Percentiles rank a stretch among this genome's conserved stretches.
phyloP scores from a whole-genome alignment of 1,140 invertebrate genomes.

The Planococcus citri region DNA sequence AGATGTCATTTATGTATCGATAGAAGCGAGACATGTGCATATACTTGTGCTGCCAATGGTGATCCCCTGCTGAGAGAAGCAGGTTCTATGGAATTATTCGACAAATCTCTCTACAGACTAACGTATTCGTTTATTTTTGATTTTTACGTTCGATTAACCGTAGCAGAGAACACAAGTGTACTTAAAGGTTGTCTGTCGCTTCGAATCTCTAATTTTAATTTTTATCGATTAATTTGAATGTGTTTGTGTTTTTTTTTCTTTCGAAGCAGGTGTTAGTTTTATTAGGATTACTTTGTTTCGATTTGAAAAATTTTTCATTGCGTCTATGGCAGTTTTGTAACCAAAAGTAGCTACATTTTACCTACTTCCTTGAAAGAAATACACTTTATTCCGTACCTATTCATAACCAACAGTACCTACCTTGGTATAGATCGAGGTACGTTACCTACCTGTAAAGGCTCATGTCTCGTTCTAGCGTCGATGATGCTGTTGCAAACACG shows the following conservation, averaged over 20 bases:
- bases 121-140: slow-evolving; percentile 6
- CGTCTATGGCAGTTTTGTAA: too few relatives aligned
- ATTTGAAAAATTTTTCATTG: too few relatives aligned
- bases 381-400: too few relatives aligned
- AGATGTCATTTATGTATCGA: slow-evolving; percentile 16
- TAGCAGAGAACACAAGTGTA: background rate
- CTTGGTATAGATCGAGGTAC: too few relatives aligned
- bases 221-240: too few relatives aligned
- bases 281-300: too few relatives aligned
- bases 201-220: too few relatives aligned
- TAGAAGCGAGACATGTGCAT: slow-evolving; percentile 6
- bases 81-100: background rate
- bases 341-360: too few relatives aligned
- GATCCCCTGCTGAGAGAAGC: slow-evolving; percentile 10
- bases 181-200: background rate
- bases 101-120: background rate
- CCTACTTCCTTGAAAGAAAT: too few relatives aligned
- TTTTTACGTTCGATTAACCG: background rate
- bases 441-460: background rate
- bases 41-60: background rate
- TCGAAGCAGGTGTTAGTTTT: background rate
- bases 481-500: background rate
- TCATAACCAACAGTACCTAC: too few relatives aligned
- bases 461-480: background rate
- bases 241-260: too few relatives aligned